A percentile compares a stretch with the other conserved stretches of the same genome.
phyloP scores from a whole-genome alignment of 2,888 invertebrate genomes.

The Pteria penguin region DNA sequence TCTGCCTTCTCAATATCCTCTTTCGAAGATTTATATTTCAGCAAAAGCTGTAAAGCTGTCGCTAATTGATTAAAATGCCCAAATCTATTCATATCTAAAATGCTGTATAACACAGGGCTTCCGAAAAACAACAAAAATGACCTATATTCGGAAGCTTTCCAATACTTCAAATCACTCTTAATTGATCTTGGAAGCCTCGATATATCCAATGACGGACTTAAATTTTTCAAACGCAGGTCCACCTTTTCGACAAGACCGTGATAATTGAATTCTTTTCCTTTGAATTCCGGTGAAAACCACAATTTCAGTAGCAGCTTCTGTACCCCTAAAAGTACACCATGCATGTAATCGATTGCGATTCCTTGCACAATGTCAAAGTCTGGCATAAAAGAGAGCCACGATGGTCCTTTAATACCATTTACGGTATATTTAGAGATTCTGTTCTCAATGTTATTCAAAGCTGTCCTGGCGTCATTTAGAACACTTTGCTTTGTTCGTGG shows the following conservation, averaged over 20 bases:
- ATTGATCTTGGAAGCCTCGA: slow-evolving; percentile 41
- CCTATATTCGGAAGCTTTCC: slow-evolving; percentile 50
- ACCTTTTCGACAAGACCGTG: slow-evolving; percentile 13
- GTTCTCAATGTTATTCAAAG: slow-evolving; percentile 10
- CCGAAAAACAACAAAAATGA: slow-evolving; percentile 49
- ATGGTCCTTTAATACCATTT: slow-evolving; percentile 45
- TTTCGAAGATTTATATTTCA: slow-evolving; percentile 20
- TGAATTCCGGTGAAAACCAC: slow-evolving; percentile 32
- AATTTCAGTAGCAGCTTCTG: slow-evolving; percentile 39
- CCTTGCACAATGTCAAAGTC: slow-evolving; percentile 28
- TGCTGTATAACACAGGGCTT: slow-evolving; percentile 26
- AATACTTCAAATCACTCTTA: slow-evolving; percentile 44
- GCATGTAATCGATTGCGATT: slow-evolving; percentile 48
- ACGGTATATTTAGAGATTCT: too few species aligned
- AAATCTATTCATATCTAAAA: slow-evolving; percentile 24
- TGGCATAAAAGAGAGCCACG: slow-evolving; percentile 27
- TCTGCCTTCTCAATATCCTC: slow-evolving; percentile 28
- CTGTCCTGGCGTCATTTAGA: slow-evolving; percentile 14
- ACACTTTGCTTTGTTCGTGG: slow-evolving; percentile 2
- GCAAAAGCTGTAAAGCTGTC: slow-evolving; percentile 32
- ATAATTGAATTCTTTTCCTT: slow-evolving; percentile 19
- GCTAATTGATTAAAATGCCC: slow-evolving; percentile 38
- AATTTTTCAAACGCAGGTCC: slow-evolving; percentile 27
- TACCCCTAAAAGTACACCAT: slow-evolving; percentile 48
- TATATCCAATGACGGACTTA: slow-evolving; percentile 41